phyloP scores from a whole-genome alignment of 2,113 vertebrate species.

The Tursiops truncatus region DNA sequence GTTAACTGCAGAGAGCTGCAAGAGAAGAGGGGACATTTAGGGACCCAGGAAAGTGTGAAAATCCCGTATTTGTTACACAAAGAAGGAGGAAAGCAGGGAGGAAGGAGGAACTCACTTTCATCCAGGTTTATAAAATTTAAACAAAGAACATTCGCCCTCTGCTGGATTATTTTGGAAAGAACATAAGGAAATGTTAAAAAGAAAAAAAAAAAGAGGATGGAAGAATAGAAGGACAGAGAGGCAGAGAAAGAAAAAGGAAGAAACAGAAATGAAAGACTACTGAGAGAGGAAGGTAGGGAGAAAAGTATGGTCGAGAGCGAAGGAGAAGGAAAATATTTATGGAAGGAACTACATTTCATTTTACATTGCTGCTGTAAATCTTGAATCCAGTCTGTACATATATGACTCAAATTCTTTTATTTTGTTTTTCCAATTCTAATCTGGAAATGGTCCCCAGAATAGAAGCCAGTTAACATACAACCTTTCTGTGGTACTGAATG shows the following conservation, averaged over 20 bases:
- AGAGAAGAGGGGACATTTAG: background rate
- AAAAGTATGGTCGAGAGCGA: background rate
- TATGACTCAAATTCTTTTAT: background rate
- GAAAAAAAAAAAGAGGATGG: background rate
- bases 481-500: background rate
- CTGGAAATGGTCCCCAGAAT: background rate
- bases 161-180: slow-evolving; percentile 44
- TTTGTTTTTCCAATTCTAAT: background rate
- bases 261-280: too few relatives aligned
- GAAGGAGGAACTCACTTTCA: background rate
- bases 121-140: background rate
- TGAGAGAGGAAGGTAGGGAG: background rate
- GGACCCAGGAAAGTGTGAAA: background rate
- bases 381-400: background rate
- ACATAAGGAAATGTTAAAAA: background rate
- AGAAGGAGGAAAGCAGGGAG: background rate
- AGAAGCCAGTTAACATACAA: background rate
- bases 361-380: background rate
- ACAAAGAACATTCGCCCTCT: slow-evolving; percentile 53
- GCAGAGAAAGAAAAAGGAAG: too few relatives aligned
- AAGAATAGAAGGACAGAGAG: background rate
- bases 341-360: background rate
- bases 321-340: too few relatives aligned
- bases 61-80: background rate
- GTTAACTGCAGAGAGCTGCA: background rate